Conservation (phyloP, 2,113 vertebrate species). For the Eretmochelys imbricata region DNA sequence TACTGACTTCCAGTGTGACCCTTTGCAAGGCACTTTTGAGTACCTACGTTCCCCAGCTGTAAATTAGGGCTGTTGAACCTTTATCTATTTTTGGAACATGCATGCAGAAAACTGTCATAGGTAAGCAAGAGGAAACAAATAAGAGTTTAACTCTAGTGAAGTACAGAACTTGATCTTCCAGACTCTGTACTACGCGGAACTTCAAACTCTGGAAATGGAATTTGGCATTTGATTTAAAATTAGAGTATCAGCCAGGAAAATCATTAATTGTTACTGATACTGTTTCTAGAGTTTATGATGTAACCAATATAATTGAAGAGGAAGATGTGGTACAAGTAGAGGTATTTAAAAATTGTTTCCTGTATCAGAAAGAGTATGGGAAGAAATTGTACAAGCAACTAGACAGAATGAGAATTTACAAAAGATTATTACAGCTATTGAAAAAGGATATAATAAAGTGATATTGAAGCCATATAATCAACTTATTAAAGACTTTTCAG, state of each 20-base stretch:
- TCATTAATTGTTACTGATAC: neutral
- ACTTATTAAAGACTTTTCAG: neutral
- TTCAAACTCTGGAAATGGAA: neutral
- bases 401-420: no score
- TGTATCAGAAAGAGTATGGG: no score
- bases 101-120: neutral
- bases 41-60: neutral
- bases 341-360: no score
- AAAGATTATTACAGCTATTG: no score
- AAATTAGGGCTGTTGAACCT: neutral
- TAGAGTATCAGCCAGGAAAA: neutral
- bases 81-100: neutral
- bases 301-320: no score
- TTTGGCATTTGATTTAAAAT: neutral
- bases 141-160: neutral
- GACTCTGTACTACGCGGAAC: neutral
- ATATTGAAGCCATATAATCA: neutral
- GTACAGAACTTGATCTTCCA: neutral
- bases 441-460: neutral
- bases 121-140: neutral
- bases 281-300: neutral
- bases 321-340: no score
- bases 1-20: neutral
- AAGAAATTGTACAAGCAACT: no score
- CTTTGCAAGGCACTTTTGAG: neutral